Evolutionary conservation across 2,888 invertebrate species (phyloP), one percentile per base, ranked within the genome.

Genomic region (Cephus sareptanus): DNA sequence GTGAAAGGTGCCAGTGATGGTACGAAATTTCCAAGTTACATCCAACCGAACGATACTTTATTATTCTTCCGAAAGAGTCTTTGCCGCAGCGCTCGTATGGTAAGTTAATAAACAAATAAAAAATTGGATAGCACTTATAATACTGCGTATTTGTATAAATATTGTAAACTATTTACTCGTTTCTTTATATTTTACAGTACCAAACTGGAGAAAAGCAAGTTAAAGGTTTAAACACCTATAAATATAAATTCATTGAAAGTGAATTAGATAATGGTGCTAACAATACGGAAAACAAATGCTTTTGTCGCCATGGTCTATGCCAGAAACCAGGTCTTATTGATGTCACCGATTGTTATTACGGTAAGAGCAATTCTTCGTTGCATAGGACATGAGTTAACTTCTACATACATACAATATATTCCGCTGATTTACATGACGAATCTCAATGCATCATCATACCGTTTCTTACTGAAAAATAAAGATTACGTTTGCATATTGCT

Each of bases 341-440:
- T 88, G 97, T 98, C 69, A 94, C 95, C 0, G 95, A 95, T 76
- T 98, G 98, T 87, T 97, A 97, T 92, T 97, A 97, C 87, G 97
- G 93, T 93, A 87, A 91, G 88, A 71, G 4, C 70, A 78, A 69
- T 75, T 79, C 40, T 13, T 70, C 34, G 31, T 33, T 71, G 31
- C 31, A 71, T 33, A 9, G 31, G 31, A 31, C 31, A 56, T 56
- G 23, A 56, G 6, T 23, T 56, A 56, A 56, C 23, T 56, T 56
- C 23, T 56, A 23, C 23, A 23, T 56, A 23, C 23, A 23, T 9
- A 9, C 23, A 56, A 56, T 23, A 15, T 56, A 56, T 56, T 56
- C 23, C 56, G 23, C 2, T 56, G 23, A 56, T 56, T 56, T 56
- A 56, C 56, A 56, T 56, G 23, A 23, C 2, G 23, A 56, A 56